Conservation (phyloP, 2,888 invertebrate species). For the Pheosia gnoma region DNA sequence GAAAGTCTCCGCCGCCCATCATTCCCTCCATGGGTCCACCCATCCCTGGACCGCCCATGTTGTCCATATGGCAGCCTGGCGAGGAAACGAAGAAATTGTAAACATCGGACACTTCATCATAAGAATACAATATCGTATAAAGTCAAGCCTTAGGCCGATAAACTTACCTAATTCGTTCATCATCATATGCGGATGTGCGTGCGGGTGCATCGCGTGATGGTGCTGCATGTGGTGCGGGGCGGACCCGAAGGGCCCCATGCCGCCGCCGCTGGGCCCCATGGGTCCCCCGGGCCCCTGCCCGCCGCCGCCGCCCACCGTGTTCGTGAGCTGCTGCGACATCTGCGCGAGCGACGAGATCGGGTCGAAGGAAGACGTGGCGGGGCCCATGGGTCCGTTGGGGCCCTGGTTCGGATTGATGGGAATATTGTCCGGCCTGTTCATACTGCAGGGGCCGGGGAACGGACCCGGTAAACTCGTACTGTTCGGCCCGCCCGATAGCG, state of each 20-base stretch:
- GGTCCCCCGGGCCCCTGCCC: slow-evolving; percentile 65
- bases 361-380: slow-evolving; percentile 88
- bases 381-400: slow-evolving; percentile 84
- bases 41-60: slow-evolving; percentile 80
- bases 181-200: slow-evolving; percentile 80
- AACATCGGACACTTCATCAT: slow-evolving; percentile 1
- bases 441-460: slow-evolving; percentile 79
- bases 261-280: slow-evolving; percentile 67
- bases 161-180: slow-evolving; percentile 77
- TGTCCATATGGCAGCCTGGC: slow-evolving; percentile 81
- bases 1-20: slow-evolving; percentile 80
- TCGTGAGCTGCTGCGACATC: slow-evolving; percentile 96
- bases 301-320: slow-evolving; percentile 84
- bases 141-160: neutral
- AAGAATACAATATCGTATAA: too few relatives aligned
- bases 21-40: slow-evolving; percentile 81
- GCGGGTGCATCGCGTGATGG: slow-evolving; percentile 77
- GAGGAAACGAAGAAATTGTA: slow-evolving; percentile 7
- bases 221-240: slow-evolving; percentile 78
- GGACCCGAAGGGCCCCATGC: slow-evolving; percentile 72
- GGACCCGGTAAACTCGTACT: slow-evolving; percentile 80
- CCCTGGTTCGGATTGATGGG: slow-evolving; percentile 80
- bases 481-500: slow-evolving; percentile 77
- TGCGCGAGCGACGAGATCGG: slow-evolving; percentile 97
- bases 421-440: slow-evolving; percentile 77